Conservation (phyloP, 2,888 invertebrate genomes). For the Agriopis leucophaearia region DNA sequence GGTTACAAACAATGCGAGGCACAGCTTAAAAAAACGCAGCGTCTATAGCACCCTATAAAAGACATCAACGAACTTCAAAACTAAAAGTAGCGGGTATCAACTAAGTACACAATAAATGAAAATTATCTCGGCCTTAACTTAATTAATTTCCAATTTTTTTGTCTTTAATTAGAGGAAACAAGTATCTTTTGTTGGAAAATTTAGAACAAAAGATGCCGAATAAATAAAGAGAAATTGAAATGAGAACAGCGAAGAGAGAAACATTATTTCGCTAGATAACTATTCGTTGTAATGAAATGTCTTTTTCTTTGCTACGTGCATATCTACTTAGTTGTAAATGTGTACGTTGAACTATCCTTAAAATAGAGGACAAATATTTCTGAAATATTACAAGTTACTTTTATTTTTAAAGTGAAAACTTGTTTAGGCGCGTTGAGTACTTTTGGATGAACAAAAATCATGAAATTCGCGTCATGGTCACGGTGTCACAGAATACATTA, state of each 20-base stretch:
- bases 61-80: constrained; percentile 58
- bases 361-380: no score
- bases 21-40: background rate
- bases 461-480: no score
- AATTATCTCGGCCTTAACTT: background rate
- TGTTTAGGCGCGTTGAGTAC: no score
- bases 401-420: no score
- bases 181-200: constrained; percentile 18
- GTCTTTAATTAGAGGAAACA: constrained; percentile 10
- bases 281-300: background rate
- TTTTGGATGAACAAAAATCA: no score
- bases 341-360: no score
- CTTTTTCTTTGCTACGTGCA: no score
- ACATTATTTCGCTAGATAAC: background rate
- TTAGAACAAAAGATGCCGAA: background rate
- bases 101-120: background rate
- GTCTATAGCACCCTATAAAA: constrained; percentile 52
- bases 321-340: no score
- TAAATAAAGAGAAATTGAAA: constrained; percentile 6
- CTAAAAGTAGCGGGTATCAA: background rate
- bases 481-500: no score
- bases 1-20: background rate
- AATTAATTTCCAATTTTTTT: constrained; percentile 18
- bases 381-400: no score
- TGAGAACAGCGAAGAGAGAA: background rate